Percentiles rank a stretch among this genome's conserved stretches.
Evolutionary conservation across 2,888 invertebrate genomes (phyloP).

Genomic region (Pediacus dermestoides): DNA sequence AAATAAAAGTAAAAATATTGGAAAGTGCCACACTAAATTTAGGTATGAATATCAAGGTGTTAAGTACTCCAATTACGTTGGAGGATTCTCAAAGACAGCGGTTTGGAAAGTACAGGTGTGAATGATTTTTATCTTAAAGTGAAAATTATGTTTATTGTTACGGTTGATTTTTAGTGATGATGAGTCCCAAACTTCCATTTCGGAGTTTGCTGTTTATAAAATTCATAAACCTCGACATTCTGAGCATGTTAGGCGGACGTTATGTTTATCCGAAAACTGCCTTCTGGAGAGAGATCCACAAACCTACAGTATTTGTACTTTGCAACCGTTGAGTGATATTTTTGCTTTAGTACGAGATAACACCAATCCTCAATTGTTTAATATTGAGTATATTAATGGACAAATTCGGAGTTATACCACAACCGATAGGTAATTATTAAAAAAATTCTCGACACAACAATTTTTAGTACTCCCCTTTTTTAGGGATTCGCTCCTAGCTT

Average conservation of each 20-base stretch:
- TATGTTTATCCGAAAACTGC: conserved; percentile 94
- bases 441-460: neutral
- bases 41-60: conserved; percentile 78
- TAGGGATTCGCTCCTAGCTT: conserved; percentile 92
- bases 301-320: conserved; percentile 90
- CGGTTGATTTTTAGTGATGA: conserved; percentile 68
- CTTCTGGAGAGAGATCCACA: conserved; percentile 95
- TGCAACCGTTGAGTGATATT: conserved; percentile 77
- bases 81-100: conserved; percentile 84
- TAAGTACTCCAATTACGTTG: conserved; percentile 72
- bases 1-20: conserved; percentile 81
- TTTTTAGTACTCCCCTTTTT: conserved; percentile 24
- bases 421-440: conserved; percentile 70
- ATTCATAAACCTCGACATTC: conserved; percentile 73
- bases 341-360: conserved; percentile 88
- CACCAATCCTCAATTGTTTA: conserved; percentile 89
- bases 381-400: conserved; percentile 91
- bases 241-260: conserved; percentile 80
- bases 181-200: conserved; percentile 92
- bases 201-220: conserved; percentile 96
- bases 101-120: conserved; percentile 86
- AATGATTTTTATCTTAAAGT: neutral
- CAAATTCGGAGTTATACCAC: conserved; percentile 84
- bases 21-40: conserved; percentile 79
- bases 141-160: conserved; percentile 1